phyloP scores from a whole-genome alignment of 2,113 vertebrate genomes.

The Chloroceryle aenea region DNA sequence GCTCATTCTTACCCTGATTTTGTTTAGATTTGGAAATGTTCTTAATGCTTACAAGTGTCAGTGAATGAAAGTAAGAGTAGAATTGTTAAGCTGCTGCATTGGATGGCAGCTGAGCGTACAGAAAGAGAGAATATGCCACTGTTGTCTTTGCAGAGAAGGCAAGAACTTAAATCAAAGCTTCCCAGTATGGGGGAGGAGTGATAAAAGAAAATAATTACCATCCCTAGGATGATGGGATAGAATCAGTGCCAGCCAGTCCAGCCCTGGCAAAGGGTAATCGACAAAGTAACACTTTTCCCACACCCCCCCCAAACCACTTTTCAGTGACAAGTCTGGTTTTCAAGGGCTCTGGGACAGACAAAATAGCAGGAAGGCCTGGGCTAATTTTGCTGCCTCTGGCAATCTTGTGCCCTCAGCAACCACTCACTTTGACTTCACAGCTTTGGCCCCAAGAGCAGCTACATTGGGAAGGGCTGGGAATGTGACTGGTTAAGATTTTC shows the following conservation, averaged over 20 bases:
- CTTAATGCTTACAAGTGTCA: background rate
- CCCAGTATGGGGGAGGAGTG: background rate
- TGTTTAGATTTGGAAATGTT: constrained; percentile 8
- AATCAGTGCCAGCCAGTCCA: background rate
- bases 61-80: background rate
- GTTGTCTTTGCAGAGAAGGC: background rate
- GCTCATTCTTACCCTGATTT: constrained; percentile 3
- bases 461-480: background rate
- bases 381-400: background rate
- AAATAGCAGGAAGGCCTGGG: background rate
- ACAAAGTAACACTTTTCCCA: background rate
- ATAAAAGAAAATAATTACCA: background rate
- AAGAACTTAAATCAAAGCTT: background rate
- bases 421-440: background rate
- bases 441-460: background rate
- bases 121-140: background rate
- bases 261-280: background rate
- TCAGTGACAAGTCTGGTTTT: background rate
- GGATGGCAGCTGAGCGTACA: background rate
- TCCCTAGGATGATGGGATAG: background rate
- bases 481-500: background rate
- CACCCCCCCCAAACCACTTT: background rate
- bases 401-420: background rate
- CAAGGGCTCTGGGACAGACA: background rate
- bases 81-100: background rate